A percentile compares a stretch with the other conserved stretches of the same genome.
phyloP scores from a whole-genome alignment of 1,140 invertebrate species.

The Dendrolimus kikuchii region DNA sequence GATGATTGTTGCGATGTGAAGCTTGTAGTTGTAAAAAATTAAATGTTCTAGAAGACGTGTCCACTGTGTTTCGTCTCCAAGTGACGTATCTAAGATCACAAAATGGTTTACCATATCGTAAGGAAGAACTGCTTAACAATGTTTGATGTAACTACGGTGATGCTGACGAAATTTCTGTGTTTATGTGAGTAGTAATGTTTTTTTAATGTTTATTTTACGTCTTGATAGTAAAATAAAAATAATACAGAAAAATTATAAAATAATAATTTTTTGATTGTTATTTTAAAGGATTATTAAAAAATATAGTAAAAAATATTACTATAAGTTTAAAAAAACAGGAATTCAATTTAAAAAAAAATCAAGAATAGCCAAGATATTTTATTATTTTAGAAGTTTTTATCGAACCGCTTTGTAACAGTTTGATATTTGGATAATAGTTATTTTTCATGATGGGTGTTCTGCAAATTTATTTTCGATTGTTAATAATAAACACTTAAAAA shows the following conservation, averaged over 20 bases:
- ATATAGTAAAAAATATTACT: too few species aligned
- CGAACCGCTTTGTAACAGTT: too few species aligned
- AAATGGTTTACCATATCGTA: conserved; percentile 30
- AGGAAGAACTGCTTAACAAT: conserved; percentile 31
- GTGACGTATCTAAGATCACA: conserved; percentile 27
- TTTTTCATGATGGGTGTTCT: too few species aligned
- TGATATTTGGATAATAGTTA: too few species aligned
- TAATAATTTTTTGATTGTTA: neutral
- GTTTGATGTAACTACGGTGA: conserved; percentile 28
- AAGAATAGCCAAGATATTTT: too few species aligned
- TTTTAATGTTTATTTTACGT: neutral
- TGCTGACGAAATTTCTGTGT: conserved; percentile 44
- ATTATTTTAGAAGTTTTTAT: too few species aligned
- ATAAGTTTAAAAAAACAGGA: too few species aligned
- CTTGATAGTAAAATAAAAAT: neutral
- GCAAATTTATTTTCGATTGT: too few species aligned
- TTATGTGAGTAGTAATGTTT: conserved; percentile 45
- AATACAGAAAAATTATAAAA: neutral
- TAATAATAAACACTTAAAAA: too few species aligned
- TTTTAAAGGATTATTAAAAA: too few species aligned
- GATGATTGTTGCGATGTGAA: conserved; percentile 12
- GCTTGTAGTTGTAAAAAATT: conserved; percentile 4
- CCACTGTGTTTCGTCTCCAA: conserved; percentile 16
- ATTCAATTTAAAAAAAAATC: too few species aligned
- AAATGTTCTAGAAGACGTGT: conserved; percentile 18